Evolutionary conservation across 2,888 invertebrate genomes (phyloP).

Genomic region (Cinara cedri): DNA sequence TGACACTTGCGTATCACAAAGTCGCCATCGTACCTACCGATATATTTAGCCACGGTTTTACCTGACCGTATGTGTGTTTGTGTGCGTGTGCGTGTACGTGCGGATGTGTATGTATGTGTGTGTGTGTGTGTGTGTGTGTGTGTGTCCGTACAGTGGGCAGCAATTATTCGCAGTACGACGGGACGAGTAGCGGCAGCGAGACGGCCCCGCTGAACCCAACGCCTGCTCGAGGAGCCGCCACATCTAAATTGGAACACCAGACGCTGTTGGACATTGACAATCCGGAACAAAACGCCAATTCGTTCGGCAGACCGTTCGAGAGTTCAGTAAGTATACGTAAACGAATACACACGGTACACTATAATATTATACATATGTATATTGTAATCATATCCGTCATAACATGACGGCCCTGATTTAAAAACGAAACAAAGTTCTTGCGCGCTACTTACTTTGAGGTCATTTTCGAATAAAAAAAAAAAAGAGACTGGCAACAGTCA

Average conservation of each 20-base stretch:
- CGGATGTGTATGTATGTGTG: neutral
- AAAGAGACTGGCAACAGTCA: no score
- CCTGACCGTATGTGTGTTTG: no score
- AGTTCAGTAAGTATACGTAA: conserved; percentile 50
- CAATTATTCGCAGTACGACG: conserved; percentile 51
- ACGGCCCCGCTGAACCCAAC: conserved; percentile 45
- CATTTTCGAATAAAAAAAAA: no score
- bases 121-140: neutral
- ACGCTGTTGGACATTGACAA: conserved; percentile 56
- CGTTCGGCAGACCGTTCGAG: conserved; percentile 49
- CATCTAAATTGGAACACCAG: conserved; percentile 27
- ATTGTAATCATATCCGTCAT: no score
- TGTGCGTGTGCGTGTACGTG: no score
- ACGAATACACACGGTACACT: neutral
- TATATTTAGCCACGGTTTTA: no score
- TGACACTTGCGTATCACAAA: no score
- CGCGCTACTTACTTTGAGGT: no score
- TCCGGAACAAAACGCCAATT: conserved; percentile 50
- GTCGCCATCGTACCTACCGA: no score
- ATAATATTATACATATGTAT: no score
- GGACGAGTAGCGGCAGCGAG: conserved; percentile 49
- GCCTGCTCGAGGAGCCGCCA: conserved; percentile 16
- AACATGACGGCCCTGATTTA: no score
- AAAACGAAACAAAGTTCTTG: no score
- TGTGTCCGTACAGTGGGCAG: conserved; percentile 47